Evolutionary conservation across 2,888 invertebrate genomes (phyloP), one percentile per base, ranked within the genome.

Genomic region (Drosophila villosipedis): DNA sequence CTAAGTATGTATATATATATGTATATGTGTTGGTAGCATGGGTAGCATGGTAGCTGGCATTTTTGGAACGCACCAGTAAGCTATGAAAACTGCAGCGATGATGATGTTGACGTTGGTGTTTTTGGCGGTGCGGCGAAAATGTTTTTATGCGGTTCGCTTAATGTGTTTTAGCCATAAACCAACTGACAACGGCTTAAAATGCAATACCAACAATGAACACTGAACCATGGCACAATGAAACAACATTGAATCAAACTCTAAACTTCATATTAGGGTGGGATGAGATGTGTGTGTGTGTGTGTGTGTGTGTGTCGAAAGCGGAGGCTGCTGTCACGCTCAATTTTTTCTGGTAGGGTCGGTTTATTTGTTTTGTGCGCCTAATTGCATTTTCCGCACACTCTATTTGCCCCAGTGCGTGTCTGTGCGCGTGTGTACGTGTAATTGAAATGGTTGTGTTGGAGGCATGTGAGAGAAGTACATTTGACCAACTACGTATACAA

Each of bases 71-170:
- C 83, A 82, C 76, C 74, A 73, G 64, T 66, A 61, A n/a, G 35
- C 61, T 61, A 53, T 43, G 30, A 30, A 22, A 63, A 47, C 25
- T 65, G 54, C 25, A 37, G 55, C 19, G 12, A 28, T 37, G 12
- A 28, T 37, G 39, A 19, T 47, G 39, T 52, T 52, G 52, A 33
- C 14, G 62, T 57, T 53, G 60, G 64, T 9, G 64, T 28, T 64
- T 72, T 70, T 59, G 60, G 61, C 62, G 28, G 35, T 77, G 76
- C 52, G 83, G 78, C 78, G 70, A 68, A 87, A 89, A 87, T 89
- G 88, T 89, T 89, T 89, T 78, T 86, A 80, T 87, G 89, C 85
- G 89, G 89, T 87, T 83, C 90, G 84, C 90, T 86, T 88, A 90
- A 90, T 88, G 88, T 83, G 84, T 88, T 88, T 88, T 89, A 73